These are phyloP conservation scores for Microctenopoma stevenorrisi DNA, from an alignment of 2,797 vertebrate species.

Conservation along the genomic window DNA sequence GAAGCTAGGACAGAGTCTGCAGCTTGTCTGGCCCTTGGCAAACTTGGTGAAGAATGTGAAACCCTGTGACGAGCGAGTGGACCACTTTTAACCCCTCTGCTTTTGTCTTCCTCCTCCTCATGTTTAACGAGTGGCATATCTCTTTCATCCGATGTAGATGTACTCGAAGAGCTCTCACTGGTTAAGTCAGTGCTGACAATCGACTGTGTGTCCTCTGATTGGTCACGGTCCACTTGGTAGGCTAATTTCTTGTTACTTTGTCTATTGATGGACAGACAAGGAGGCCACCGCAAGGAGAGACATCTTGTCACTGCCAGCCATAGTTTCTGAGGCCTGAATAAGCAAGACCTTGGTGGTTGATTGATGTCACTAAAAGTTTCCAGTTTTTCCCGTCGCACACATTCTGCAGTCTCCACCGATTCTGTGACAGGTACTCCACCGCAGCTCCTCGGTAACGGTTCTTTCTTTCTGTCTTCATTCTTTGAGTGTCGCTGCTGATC, in stretches of 20 bases:
- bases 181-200: slow-evolving; percentile 52
- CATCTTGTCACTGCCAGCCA: slow-evolving; percentile 75
- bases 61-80: slow-evolving; percentile 29
- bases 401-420: slow-evolving; percentile 32
- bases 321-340: slow-evolving; percentile 69
- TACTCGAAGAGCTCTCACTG: slow-evolving; percentile 59
- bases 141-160: slow-evolving; percentile 39
- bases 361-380: slow-evolving; percentile 19
- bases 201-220: slow-evolving; percentile 44
- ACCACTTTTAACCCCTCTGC: slow-evolving; percentile 37
- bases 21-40: slow-evolving; percentile 52
- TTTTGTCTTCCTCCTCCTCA: slow-evolving; percentile 42
- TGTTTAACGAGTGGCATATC: slow-evolving; percentile 34
- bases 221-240: slow-evolving; percentile 56
- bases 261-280: slow-evolving; percentile 68
- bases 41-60: slow-evolving; percentile 61
- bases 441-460: slow-evolving; percentile 19
- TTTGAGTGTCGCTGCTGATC: slow-evolving; percentile 34
- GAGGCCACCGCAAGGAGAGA: slow-evolving; percentile 72
- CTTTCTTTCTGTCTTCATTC: slow-evolving; percentile 31
- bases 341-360: slow-evolving; percentile 31
- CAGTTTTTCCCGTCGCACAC: slow-evolving; percentile 8
- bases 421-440: slow-evolving; percentile 38
- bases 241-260: slow-evolving; percentile 53
- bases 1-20: slow-evolving; percentile 60